Evolutionary conservation across 2,888 invertebrate species (phyloP).

Genomic region (Cheiracanthium punctorium): DNA sequence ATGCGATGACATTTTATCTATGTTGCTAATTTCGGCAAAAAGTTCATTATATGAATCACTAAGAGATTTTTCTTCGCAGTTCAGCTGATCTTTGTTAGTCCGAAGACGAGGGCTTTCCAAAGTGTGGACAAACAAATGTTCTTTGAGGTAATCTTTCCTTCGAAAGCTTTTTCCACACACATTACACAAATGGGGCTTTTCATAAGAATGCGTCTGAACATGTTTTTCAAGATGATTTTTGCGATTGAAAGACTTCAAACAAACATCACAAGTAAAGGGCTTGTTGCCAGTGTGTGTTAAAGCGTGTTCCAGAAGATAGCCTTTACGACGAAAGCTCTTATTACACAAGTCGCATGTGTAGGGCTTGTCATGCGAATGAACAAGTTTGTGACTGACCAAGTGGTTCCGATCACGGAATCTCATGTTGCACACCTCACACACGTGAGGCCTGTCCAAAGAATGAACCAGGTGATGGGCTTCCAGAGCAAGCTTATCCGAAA

Average conservation of each 20-base stretch:
- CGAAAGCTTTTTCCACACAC: conserved; percentile 7
- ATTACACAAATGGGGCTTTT: background rate
- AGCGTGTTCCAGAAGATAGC: background rate
- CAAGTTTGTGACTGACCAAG: background rate
- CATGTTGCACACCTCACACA: conserved; percentile 8
- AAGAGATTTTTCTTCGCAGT: background rate
- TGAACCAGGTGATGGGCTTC: conserved; percentile 8
- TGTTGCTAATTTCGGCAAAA: background rate
- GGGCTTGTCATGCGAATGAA: background rate
- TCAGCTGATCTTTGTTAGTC: background rate
- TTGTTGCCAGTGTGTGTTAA: background rate
- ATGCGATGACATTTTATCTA: background rate
- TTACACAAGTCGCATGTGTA: background rate
- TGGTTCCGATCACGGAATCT: background rate
- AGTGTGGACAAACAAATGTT: background rate
- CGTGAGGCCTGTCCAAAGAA: conserved; percentile 1
- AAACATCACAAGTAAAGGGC: conserved; percentile 10
- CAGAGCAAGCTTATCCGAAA: background rate
- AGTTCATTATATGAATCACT: background rate
- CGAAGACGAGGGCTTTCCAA: background rate
- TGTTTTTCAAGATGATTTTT: conserved; percentile 5
- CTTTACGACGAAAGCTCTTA: conserved; percentile 11
- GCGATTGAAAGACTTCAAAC: background rate
- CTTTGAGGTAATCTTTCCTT: conserved; percentile 1
- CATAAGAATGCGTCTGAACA: background rate